Evolutionary conservation across 2,113 vertebrate genomes (phyloP).

Genomic region (Bucco capensis): DNA sequence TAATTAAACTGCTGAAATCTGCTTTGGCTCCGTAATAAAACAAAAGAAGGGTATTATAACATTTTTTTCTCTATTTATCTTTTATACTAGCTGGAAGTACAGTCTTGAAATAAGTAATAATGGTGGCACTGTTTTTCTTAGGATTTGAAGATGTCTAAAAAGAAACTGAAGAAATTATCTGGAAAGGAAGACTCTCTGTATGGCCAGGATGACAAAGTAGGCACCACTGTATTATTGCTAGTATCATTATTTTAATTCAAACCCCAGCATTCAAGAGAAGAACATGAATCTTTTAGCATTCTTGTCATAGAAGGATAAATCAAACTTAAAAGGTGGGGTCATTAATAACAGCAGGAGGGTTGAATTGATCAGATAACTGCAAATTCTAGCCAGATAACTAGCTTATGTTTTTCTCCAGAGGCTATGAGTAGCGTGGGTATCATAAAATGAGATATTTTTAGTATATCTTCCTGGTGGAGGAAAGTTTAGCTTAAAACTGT

Average conservation of each 20-base stretch:
- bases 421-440: not conserved
- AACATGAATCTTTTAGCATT: not conserved
- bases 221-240: not conserved
- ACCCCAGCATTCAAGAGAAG: not conserved
- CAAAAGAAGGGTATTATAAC: not conserved
- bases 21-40: not conserved
- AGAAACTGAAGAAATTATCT: constrained; percentile 25
- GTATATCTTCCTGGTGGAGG: not conserved
- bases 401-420: not conserved
- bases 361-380: not conserved
- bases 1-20: not conserved
- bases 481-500: not conserved
- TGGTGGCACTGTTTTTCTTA: not conserved
- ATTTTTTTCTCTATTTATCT: not conserved
- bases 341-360: not conserved
- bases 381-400: not conserved
- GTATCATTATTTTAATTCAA: not conserved
- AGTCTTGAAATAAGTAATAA: not conserved
- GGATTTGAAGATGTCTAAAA: constrained; percentile 58
- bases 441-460: not conserved
- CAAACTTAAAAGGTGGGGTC: not conserved
- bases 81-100: not conserved
- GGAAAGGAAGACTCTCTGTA: constrained; percentile 12
- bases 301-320: not conserved
- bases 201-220: constrained; percentile 39